Base-by-base conservation (phyloP, 2,113 vertebrate species). In the Prochilodus magdalenae region DNA sequence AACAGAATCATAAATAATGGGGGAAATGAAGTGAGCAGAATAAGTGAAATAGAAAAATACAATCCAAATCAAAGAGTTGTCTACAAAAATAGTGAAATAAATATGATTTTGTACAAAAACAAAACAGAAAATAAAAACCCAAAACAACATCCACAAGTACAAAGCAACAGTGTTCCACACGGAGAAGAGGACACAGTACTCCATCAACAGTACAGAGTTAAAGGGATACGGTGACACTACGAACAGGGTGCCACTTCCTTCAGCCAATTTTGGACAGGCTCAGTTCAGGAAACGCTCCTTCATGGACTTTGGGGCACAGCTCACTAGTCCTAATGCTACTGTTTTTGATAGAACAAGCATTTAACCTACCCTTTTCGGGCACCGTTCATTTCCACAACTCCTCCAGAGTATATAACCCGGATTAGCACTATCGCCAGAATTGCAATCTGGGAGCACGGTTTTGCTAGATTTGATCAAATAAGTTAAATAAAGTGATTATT, bases 81-180 rank as follows among this genome's bases (percentile, higher is more conserved):
- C 96, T 99, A 99, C 96, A 98, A 99, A 98, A 98, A 98, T 98
- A 98, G 95, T 96, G 96, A 98, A 99, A 98, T 98, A 99, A 99
- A 98, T 98, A 98, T 96, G 95, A 97, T 97, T 95, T 91, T 96
- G 90, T 91, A 90, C 91, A 95, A 96, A 96, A 93, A 94, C 94
- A 89, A 90, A 89, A 80, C 89, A 91, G 93, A 94, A 94, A 88
- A 90, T 88, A 79, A 86, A 14, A 51, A 51, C 3, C 18, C 89
- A 89, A 84, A 83, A 89, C 91, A 66, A 87, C 73, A 66, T 83
- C 15, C 63, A 89, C 83, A 85, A 47, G 86, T 89, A 89, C 84
- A 84, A 90, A 94, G 91, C 90, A 96, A 96, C 95, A 97, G 96
- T 96, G 96, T 96, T 96, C 84, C 96, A 96, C 94, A 94, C 94